Percentiles rank a stretch among this genome's conserved stretches.
Conservation (phyloP, 2,797 vertebrate genomes). For the Xiphophorus birchmanni region DNA sequence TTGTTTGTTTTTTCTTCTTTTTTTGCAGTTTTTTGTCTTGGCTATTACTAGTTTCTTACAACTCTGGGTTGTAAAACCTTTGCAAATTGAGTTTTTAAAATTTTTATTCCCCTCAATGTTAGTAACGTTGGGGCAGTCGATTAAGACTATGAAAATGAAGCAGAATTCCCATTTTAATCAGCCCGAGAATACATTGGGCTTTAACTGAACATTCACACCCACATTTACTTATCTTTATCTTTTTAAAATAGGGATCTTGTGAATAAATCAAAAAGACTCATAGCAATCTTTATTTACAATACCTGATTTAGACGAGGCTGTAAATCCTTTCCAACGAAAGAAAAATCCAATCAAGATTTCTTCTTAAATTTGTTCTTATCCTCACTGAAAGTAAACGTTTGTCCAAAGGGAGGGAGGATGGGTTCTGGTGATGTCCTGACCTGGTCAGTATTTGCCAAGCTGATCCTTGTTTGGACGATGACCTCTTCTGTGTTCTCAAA, state of each 20-base stretch:
- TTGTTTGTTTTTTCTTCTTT: slow-evolving; percentile 8
- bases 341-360: slow-evolving; percentile 85
- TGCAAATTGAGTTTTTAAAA: background rate
- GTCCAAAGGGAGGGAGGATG: slow-evolving; percentile 54
- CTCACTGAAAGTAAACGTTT: slow-evolving; percentile 76
- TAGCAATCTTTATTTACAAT: slow-evolving; percentile 85
- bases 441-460: slow-evolving; percentile 84
- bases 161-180: slow-evolving; percentile 61
- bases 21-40: slow-evolving; percentile 47
- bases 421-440: slow-evolving; percentile 84
- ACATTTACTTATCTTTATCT: slow-evolving; percentile 74
- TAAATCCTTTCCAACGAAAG: slow-evolving; percentile 84
- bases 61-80: background rate
- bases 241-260: slow-evolving; percentile 76
- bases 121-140: background rate
- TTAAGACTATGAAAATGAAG: background rate
- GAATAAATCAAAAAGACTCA: slow-evolving; percentile 76
- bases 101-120: background rate
- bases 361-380: slow-evolving; percentile 75
- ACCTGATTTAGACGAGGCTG: slow-evolving; percentile 90
- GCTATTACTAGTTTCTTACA: slow-evolving; percentile 42
- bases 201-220: slow-evolving; percentile 72
- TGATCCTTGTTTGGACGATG: slow-evolving; percentile 83
- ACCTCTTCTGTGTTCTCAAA: slow-evolving; percentile 87
- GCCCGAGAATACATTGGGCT: slow-evolving; percentile 75